These are phyloP conservation scores for Peromyscus eremicus DNA, from an alignment of 2,797 vertebrate species.

Conservation along the genomic window DNA sequence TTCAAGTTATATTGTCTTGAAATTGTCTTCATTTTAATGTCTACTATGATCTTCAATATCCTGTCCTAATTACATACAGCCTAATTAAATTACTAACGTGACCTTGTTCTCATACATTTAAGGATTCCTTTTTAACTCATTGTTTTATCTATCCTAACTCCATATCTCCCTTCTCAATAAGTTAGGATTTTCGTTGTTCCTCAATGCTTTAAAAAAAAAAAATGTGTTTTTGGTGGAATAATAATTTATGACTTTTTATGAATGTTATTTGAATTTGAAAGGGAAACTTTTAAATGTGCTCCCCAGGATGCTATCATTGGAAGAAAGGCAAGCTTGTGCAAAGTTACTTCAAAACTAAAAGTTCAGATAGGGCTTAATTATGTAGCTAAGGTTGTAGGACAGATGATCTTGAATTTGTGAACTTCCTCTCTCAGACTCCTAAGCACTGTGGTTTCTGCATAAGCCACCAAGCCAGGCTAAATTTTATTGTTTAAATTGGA, in stretches of 20 bases:
- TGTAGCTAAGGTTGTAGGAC: not conserved
- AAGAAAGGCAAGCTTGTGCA: conserved; percentile 12
- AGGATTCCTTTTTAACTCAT: conserved; percentile 50
- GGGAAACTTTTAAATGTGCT: conserved; percentile 51
- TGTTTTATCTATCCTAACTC: conserved; percentile 36
- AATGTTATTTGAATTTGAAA: conserved; percentile 61
- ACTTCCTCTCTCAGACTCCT: not conserved
- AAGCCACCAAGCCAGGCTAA: not conserved
- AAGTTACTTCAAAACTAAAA: conserved; percentile 69
- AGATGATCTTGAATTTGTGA: not conserved
- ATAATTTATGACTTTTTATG: conserved; percentile 43
- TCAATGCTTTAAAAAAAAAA: not conserved
- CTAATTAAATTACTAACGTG: conserved; percentile 57
- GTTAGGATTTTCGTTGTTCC: not conserved
- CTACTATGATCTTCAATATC: conserved; percentile 45
- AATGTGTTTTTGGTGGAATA: conserved; percentile 47
- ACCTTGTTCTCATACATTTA: conserved; percentile 59
- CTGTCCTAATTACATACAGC: conserved; percentile 52
- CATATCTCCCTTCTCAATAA: conserved; percentile 50
- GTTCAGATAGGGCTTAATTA: not conserved
- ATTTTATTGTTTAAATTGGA: conserved; percentile 53
- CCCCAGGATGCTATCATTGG: conserved; percentile 39
- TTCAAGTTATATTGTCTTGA: conserved; percentile 50
- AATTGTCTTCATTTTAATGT: conserved; percentile 41
- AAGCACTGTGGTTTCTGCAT: not conserved